Base-by-base conservation (phyloP, 2,113 vertebrate species). In the Pelobates fuscus region DNA sequence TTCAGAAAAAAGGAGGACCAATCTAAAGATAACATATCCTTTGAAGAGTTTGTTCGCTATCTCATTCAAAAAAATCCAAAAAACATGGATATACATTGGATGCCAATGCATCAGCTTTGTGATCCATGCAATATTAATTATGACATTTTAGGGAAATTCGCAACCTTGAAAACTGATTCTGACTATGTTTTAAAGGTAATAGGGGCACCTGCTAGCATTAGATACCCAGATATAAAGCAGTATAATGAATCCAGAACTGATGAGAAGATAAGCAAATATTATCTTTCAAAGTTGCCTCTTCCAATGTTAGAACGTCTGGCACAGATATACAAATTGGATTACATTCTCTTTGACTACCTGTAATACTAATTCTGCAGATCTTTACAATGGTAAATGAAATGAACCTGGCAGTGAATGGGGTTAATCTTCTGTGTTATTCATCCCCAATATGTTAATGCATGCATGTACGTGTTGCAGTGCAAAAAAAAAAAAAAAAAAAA, bases 71-170 rank as follows among this genome's bases (percentile, higher is more conserved):
- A 78, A 0, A 10, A 63, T 0, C 68, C 63, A 20, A 46, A 61
- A 0, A 0, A 0, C 8, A 71, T 85, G 52, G 87, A 89, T 60
- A 37, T 80, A 57, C 87, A 88, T 61, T 88, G 87, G 87, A 85
- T 80, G 64, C 86, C 86, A 2, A 83, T 86, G 83, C 82, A 77
- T 79, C 62, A 82, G 27, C 83, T 88, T 20, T 88, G 87, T 1
- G 81, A 86, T 49, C 85, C 87, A 65, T 89, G 87, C 76, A 81
- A 85, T 46, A 71, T 86, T 65, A 78, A 70, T 26, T 88, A 86
- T 65, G 76, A 82, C 68, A 23, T 86, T 37, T 4, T 86, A 41
- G 84, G 84, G 15, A 85, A 83, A 43, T 85, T 84, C 15, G 84
- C 87, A 71, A 88, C 82, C 0, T 49, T 88, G 17, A 58, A 26